Conservation (phyloP, 2,797 vertebrate genomes). For the Dicrostonyx torquatus region DNA sequence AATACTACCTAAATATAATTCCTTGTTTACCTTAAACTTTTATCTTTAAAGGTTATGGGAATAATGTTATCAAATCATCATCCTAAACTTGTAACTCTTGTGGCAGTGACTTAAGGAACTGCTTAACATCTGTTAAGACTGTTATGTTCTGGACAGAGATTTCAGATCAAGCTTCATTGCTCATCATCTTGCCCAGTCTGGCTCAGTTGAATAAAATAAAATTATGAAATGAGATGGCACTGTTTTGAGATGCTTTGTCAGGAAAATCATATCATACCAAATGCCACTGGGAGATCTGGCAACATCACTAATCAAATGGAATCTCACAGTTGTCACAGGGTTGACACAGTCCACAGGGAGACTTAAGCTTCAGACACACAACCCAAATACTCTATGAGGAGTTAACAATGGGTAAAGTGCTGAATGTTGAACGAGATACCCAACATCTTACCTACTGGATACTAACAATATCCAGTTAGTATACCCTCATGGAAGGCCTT, state of each 20-base stretch:
- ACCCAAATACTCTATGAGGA: not conserved
- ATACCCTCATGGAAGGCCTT: not conserved
- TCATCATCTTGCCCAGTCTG: not conserved
- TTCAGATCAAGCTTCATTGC: not conserved
- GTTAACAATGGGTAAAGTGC: not conserved
- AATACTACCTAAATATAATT: constrained; percentile 2
- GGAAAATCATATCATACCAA: not conserved
- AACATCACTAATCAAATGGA: not conserved
- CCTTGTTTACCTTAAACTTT: constrained; percentile 30
- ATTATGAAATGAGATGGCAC: not conserved
- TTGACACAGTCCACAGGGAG: not conserved
- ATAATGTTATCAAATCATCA: not conserved
- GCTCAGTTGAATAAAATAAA: not conserved
- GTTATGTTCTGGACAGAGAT: not conserved
- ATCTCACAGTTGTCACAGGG: not conserved
- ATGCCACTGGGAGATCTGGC: not conserved
- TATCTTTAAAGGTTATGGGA: constrained; percentile 26
- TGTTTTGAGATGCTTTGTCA: not conserved
- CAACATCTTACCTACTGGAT: not conserved
- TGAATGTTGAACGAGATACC: not conserved
- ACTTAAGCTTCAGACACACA: not conserved
- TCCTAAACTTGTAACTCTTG: not conserved
- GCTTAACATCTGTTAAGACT: not conserved
- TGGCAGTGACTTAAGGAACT: not conserved
- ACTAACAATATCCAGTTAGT: not conserved